Conservation (phyloP, 2,888 invertebrate genomes). For the Spodoptera littoralis region DNA sequence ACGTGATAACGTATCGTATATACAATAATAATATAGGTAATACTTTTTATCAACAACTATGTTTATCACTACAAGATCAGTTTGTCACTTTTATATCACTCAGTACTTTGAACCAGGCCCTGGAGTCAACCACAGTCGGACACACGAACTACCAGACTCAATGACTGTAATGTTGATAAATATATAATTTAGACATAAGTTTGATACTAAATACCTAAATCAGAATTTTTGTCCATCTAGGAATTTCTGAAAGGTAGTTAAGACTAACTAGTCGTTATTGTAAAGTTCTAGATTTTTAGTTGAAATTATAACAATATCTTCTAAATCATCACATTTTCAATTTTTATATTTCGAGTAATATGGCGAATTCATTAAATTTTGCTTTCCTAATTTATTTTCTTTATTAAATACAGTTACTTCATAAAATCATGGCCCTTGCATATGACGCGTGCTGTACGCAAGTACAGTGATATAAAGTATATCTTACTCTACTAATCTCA, state of each 20-base stretch:
- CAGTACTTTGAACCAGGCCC: slow-evolving; percentile 7
- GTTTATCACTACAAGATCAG: slow-evolving; percentile 46
- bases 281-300: too few species aligned
- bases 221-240: too few species aligned
- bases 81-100: slow-evolving; percentile 46
- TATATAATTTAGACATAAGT: too few species aligned
- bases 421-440: not conserved
- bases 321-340: too few species aligned
- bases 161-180: not conserved
- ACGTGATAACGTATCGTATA: slow-evolving; percentile 56
- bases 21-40: slow-evolving; percentile 60
- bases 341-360: too few species aligned
- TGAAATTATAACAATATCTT: too few species aligned
- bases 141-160: not conserved
- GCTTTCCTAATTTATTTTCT: not conserved
- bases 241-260: too few species aligned
- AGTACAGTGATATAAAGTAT: slow-evolving; percentile 30
- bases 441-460: too few species aligned
- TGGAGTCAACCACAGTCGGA: not conserved
- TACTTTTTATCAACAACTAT: slow-evolving; percentile 59
- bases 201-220: too few species aligned
- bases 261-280: too few species aligned
- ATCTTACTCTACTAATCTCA: slow-evolving; percentile 56
- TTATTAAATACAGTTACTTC: too few species aligned
- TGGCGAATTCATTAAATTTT: not conserved